Evolutionary conservation across 2,113 vertebrate species (phyloP), one percentile per base, ranked within the genome.

Genomic region (Spea bombifrons): DNA sequence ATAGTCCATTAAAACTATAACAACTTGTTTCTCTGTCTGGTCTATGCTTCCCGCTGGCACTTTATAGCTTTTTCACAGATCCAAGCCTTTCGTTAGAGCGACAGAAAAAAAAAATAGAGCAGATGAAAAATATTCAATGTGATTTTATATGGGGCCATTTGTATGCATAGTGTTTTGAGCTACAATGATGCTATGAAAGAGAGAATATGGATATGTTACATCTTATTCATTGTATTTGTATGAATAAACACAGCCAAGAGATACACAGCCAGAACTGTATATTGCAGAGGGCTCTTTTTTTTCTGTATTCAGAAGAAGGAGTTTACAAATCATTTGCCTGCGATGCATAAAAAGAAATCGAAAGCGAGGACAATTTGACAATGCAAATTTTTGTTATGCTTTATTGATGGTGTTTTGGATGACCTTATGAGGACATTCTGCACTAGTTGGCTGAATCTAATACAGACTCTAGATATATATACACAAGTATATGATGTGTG

Each of bases 111-210:
- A 77, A 76, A 68, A 66, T 17, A 13, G 63, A 57, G 48, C 64
- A 73, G 50, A 72, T 46, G 47, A 79, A 66, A 79, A 79, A 79
- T 73, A 73, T 66, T 53, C 63, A 79, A 17, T 66, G 63, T 64
- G 10, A 49, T 73, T 73, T 73, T 79, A 43, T 73, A 47, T 44
- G 55, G 73, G 70, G 71, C 57, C 61, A 79, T 79, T 79, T 79
- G 77, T 79, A 79, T 79, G 77, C 77, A 73, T 67, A 73, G 77
- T 73, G 73, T 73, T 30, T 64, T 73, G 46, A 61, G 75, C 52
- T 50, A 70, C 66, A 63, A 53, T 63, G 66, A 77, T 61, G 70
- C 70, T 44, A 53, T 73, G 63, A 79, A 66, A 57, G 15, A 15
- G 77, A 73, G 69, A 79, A 73, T 59, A 59, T 79, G 70, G 50